Evolutionary conservation across 2,797 vertebrate genomes (phyloP).

Genomic region (Pteropus rufus): DNA sequence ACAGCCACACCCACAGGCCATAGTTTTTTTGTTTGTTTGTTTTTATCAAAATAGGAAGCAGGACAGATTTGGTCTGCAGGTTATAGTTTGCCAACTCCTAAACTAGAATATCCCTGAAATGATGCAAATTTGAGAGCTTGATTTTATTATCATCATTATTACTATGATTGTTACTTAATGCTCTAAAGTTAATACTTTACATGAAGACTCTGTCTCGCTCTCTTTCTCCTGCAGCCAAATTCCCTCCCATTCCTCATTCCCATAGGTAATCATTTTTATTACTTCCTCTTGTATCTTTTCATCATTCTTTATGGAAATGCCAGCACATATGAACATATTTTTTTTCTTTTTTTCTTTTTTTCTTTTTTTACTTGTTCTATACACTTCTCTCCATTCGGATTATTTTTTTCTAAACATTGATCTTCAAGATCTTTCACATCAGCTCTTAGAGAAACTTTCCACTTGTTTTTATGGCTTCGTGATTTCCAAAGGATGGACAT

Average conservation of each 20-base stretch:
- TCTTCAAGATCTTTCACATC: not conserved
- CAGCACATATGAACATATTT: not conserved
- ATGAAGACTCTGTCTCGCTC: not conserved
- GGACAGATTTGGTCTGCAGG: not conserved
- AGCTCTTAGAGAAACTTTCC: not conserved
- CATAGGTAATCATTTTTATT: not conserved
- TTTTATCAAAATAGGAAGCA: not conserved
- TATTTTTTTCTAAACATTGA: not conserved
- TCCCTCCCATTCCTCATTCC: not conserved
- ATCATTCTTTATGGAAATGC: not conserved
- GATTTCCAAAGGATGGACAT: not conserved
- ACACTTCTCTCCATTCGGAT: not conserved
- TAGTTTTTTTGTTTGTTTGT: no score
- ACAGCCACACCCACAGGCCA: no score
- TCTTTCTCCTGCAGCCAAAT: not conserved
- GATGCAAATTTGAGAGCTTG: not conserved
- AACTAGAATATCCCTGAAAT: not conserved
- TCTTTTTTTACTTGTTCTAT: not conserved
- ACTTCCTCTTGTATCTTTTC: not conserved
- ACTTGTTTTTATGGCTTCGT: not conserved
- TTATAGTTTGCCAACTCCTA: not conserved
- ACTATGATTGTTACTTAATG: not conserved
- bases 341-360: constrained; percentile 1
- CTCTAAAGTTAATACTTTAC: not conserved
- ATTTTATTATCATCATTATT: not conserved